A percentile compares a stretch with the other conserved stretches of the same genome.
Evolutionary conservation across 2,113 vertebrate genomes (phyloP).

Genomic region (Cyprinodon tularosa): DNA sequence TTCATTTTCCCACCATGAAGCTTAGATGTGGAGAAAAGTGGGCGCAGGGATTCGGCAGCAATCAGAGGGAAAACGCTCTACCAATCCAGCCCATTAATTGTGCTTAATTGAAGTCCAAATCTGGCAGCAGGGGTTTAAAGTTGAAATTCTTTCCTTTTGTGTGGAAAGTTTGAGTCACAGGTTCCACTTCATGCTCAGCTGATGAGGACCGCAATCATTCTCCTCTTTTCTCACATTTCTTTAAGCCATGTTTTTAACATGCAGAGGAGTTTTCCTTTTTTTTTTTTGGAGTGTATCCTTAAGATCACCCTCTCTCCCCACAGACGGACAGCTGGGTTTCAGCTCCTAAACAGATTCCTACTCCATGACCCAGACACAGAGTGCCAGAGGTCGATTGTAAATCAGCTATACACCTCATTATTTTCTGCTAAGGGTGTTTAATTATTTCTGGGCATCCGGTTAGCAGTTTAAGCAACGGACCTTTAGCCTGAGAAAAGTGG

Average conservation of each 20-base stretch:
- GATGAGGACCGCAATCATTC: slow-evolving; percentile 16
- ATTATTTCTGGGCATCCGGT: background rate
- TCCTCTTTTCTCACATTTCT: background rate
- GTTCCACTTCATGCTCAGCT: slow-evolving; percentile 12
- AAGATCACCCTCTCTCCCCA: slow-evolving; percentile 9
- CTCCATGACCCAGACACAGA: slow-evolving; percentile 30
- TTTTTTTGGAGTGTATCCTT: background rate
- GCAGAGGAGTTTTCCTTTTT: slow-evolving; percentile 12
- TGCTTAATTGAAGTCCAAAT: slow-evolving; percentile 45
- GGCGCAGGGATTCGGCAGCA: slow-evolving; percentile 7
- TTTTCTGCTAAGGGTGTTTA: slow-evolving; percentile 11
- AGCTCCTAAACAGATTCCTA: slow-evolving; percentile 23
- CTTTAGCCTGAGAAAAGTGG: background rate
- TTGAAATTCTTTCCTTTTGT: slow-evolving; percentile 20
- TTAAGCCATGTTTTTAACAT: background rate
- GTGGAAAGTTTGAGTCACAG: slow-evolving; percentile 22
- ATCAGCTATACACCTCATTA: slow-evolving; percentile 15
- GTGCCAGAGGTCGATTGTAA: slow-evolving; percentile 39
- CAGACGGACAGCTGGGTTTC: slow-evolving; percentile 55
- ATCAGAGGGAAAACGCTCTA: slow-evolving; percentile 11
- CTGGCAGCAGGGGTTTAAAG: slow-evolving; percentile 15
- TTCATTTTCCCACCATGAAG: slow-evolving; percentile 43
- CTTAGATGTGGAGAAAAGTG: slow-evolving; percentile 33
- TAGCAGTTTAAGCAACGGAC: background rate
- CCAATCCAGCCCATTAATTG: slow-evolving; percentile 41